Percentiles rank a stretch among this genome's conserved stretches.
Evolutionary conservation across 2,113 vertebrate genomes (phyloP).

Genomic region (Natator depressus): DNA sequence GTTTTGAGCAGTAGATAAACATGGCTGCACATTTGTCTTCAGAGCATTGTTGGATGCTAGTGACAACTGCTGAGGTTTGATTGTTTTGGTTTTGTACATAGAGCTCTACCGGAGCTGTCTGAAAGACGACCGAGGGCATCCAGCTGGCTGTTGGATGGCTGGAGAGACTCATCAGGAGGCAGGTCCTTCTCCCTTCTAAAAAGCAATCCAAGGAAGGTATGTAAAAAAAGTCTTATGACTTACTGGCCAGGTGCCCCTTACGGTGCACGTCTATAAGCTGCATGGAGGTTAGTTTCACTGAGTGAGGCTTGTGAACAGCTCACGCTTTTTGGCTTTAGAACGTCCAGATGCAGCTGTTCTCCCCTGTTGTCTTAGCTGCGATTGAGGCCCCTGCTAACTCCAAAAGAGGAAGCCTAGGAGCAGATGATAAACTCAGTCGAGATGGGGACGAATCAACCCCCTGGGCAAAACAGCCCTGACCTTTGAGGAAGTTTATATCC

Average conservation of each 20-base stretch:
- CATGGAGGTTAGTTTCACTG: neutral
- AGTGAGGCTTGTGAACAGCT: neutral
- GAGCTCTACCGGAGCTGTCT: neutral
- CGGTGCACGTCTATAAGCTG: too few relatives aligned
- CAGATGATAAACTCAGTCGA: rapidly evolving
- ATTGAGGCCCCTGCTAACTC: neutral
- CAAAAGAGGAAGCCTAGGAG: neutral
- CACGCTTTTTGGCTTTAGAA: neutral
- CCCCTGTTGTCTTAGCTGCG: neutral
- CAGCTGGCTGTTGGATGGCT: neutral
- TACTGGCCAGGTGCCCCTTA: neutral
- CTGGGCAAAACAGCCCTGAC: neutral
- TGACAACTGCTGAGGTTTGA: neutral
- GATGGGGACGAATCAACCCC: neutral
- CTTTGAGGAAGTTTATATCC: neutral
- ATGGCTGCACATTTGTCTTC: neutral
- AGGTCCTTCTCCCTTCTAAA: neutral
- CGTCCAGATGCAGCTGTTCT: neutral
- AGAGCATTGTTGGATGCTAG: neutral
- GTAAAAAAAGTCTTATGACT: neutral
- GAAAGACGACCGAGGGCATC: neutral
- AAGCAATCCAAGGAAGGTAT: neutral
- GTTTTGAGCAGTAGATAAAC: neutral
- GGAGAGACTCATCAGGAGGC: neutral
- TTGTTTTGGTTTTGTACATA: neutral